Percentiles rank a stretch among this genome's conserved stretches.
phyloP scores from a whole-genome alignment of 2,797 vertebrate genomes.

The Scarus forsteni region DNA sequence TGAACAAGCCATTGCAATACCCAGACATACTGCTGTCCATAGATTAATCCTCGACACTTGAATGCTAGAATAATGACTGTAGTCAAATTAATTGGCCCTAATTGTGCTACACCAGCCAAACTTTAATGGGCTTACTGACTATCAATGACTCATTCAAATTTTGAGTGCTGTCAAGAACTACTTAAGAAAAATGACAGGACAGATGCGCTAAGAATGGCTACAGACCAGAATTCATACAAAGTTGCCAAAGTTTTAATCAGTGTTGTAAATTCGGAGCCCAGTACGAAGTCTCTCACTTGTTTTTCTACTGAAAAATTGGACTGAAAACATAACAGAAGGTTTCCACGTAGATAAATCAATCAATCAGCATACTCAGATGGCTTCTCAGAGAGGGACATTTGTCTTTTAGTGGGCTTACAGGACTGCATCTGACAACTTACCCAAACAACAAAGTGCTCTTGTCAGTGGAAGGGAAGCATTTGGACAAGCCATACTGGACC shows the following conservation, averaged over 20 bases:
- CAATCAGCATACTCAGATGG: constrained; percentile 35
- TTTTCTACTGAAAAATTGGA: constrained; percentile 3
- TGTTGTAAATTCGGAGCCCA: not conserved
- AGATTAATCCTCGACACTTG: no score
- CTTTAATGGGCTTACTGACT: no score
- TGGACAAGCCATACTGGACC: no score
- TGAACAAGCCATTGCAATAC: no score
- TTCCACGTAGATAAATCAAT: constrained; percentile 22
- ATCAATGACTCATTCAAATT: no score
- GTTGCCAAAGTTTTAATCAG: not conserved
- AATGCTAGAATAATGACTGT: no score
- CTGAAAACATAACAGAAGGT: constrained; percentile 26
- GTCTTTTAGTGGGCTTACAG: constrained; percentile 27
- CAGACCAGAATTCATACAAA: not conserved
- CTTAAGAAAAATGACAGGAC: not conserved
- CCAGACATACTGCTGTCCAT: no score
- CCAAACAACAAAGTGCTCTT: not conserved
- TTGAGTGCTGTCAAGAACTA: not conserved
- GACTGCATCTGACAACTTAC: constrained; percentile 11
- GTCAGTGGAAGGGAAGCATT: constrained; percentile 5
- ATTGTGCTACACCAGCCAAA: no score
- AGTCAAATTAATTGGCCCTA: no score
- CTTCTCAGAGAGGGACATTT: constrained; percentile 26
- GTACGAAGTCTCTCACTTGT: not conserved
- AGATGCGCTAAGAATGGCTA: not conserved